phyloP scores from a whole-genome alignment of 2,888 invertebrate species.

The Metellina segmentata region DNA sequence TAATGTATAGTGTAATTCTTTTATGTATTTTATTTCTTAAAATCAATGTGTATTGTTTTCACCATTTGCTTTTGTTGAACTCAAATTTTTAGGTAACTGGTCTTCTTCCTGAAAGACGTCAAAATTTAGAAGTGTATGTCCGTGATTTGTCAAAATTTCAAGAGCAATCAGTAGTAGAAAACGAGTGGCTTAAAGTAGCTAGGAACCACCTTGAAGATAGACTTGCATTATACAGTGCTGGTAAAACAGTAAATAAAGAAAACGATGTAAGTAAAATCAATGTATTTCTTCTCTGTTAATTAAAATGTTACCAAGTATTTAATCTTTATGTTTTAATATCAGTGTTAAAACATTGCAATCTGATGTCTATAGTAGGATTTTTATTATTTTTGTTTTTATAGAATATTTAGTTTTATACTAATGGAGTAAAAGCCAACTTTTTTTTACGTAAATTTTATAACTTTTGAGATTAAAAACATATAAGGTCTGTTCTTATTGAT shows the following conservation, averaged over 20 bases:
- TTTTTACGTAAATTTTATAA: no score
- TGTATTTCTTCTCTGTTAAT: not conserved
- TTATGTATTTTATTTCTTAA: not conserved
- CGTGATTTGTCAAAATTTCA: constrained; percentile 57
- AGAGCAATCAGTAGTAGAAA: constrained; percentile 66
- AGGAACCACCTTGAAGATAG: constrained; percentile 62
- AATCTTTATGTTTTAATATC: no score
- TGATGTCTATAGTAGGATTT: no score
- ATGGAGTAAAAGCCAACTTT: no score
- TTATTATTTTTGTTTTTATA: no score
- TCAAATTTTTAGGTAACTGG: constrained; percentile 58
- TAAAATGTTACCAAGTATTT: no score
- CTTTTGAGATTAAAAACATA: no score
- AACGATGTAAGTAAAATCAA: constrained; percentile 45
- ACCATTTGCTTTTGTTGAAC: not conserved
- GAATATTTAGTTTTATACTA: no score
- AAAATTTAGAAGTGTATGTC: constrained; percentile 71
- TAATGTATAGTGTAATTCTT: no score
- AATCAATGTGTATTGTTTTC: not conserved
- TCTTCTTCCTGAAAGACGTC: constrained; percentile 67
- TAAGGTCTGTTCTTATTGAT: no score
- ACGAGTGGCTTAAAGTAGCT: constrained; percentile 61
- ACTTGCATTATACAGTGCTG: constrained; percentile 65
- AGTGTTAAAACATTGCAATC: no score
- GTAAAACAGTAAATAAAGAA: constrained; percentile 40